Base-by-base conservation (phyloP, 2,797 vertebrate species). In the Malacoraja senta region DNA sequence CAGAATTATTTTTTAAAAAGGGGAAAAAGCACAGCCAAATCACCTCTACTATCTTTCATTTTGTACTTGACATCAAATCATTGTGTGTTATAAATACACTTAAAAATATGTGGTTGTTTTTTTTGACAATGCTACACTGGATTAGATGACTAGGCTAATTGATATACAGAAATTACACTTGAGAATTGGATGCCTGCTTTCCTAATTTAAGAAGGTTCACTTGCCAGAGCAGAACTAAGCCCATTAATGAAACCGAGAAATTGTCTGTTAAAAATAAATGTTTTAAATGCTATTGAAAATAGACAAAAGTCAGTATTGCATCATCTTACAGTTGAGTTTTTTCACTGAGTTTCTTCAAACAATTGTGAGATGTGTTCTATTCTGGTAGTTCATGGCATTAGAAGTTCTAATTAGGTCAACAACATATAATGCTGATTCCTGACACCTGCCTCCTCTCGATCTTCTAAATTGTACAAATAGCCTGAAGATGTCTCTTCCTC, bases 11-110 rank as follows among this genome's bases (percentile, higher is more conserved):
- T 74, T 80, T 15, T 38, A n/a, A 72, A 92, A 76, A 32, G 84
- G 84, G 61, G 61, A 19, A 76, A 92, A 92, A 92, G 90, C 90
- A 92, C 71, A 92, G 90, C 90, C 38, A 76, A 71, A 92, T 71
- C 90, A 92, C 90, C 90, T 91, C 81, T 86, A n/a, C 81, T 26
- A 29, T 84, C 81, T 58, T 84, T 86, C 53, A 10, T 29, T 86
- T 58, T 86, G 61, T 86, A 86, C 53, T 38, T 79, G 26, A 63
- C 63, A n/a, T 86, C 32, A 79, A 79, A 86, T 86, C 71, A 76
- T 92, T 58, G 38, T 53, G 76, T 38, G 76, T 92, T 92, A 71
- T 92, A 92, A 76, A 92, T 92, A 92, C 72, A n/a, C 44, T 74
- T 92, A n/a, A 24, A 92, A 74, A 72, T 44, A 76, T 71, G 76